Evolutionary conservation across 35 echinoderm and acorn worm species (phyloP).

Genomic region (Holothuria glaberrima): DNA sequence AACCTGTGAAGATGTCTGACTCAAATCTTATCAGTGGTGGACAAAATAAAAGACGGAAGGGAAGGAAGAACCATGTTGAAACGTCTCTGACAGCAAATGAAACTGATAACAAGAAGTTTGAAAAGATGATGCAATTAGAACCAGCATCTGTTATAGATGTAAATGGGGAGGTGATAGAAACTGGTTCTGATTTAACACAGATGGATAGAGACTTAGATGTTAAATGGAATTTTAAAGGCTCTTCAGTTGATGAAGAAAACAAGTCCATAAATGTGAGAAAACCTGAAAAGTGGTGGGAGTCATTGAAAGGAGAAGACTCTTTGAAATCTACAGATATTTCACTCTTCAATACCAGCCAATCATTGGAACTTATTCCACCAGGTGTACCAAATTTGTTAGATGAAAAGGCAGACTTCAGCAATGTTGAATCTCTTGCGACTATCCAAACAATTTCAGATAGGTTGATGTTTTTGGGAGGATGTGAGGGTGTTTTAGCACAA

Average conservation of each 20-base stretch:
- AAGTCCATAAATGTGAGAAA: not conserved
- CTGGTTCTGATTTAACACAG: not conserved
- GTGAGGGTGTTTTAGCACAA: constrained; percentile 65
- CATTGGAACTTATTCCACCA: not conserved
- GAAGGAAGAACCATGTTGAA: not conserved
- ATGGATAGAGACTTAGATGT: not conserved
- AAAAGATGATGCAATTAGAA: constrained; percentile 17
- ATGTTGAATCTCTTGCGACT: constrained; percentile 67
- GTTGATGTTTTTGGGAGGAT: constrained; percentile 76
- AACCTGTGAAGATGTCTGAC: constrained; percentile 18
- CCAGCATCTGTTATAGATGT: constrained; percentile 16
- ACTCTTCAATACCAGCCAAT: not conserved
- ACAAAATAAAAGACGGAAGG: constrained; percentile 45
- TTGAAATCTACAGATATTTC: not conserved
- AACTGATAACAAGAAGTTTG: constrained; percentile 4
- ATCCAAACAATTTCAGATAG: constrained; percentile 61
- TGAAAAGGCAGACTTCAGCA: constrained; percentile 48
- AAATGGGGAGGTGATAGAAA: not conserved
- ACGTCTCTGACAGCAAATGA: not conserved
- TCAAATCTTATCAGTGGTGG: not conserved
- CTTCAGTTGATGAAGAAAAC: not conserved
- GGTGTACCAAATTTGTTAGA: constrained; percentile 78
- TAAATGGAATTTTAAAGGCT: not conserved
- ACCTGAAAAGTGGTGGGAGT: constrained; percentile 21
- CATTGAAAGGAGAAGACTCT: not conserved